Evolutionary conservation across 2,797 vertebrate species (phyloP), one percentile per base, ranked within the genome.

Genomic region (Toxotes lorentzi): DNA sequence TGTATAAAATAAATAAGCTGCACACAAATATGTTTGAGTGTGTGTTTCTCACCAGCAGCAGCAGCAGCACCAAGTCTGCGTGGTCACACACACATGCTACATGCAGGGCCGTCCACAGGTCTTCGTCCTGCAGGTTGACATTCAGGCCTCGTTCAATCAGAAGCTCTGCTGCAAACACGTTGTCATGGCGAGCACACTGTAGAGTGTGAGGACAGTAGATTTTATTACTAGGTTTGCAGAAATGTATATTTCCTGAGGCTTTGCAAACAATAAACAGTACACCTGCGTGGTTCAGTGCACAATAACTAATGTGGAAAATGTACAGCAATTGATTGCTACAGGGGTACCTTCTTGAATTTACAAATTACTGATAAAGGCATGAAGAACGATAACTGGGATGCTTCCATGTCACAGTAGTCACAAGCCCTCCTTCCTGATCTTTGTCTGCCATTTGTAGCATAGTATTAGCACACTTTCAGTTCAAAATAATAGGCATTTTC

Each of bases 121-220:
- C 98, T 78, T 98, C 97, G 64, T 99, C 98, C 88, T 98, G 98
- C 82, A 96, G 96, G 94, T 99, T 97, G 82, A 97, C 94, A 7
- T 97, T 96, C 86, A 97, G 94, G 32, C 98, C 98, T 83, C 95
- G 95, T 86, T 98, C 97, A 23, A 97, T 96, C 62, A 99, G 93
- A 73, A 98, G 93, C 91, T 99, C 97, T 7, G 97, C 96, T 7
- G 96, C 96, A 86, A 99, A 98, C 78, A 96, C 93, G 27, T 98
- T 99, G 93, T 98, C 97, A 3, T 98, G 96, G 59, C 97, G 97
- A 65, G 98, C 97, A 71, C 98, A 99, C 98, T 99, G 86, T 19
- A 57, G 76, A 79, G 60, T 4, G 16, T 9, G 65, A 48, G 43
- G 3, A 73, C 38, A 77, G 66, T 0, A 41, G 38, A 74, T 70